Base-by-base conservation (phyloP, 2,113 vertebrate species). In the Crotalus tigris region DNA sequence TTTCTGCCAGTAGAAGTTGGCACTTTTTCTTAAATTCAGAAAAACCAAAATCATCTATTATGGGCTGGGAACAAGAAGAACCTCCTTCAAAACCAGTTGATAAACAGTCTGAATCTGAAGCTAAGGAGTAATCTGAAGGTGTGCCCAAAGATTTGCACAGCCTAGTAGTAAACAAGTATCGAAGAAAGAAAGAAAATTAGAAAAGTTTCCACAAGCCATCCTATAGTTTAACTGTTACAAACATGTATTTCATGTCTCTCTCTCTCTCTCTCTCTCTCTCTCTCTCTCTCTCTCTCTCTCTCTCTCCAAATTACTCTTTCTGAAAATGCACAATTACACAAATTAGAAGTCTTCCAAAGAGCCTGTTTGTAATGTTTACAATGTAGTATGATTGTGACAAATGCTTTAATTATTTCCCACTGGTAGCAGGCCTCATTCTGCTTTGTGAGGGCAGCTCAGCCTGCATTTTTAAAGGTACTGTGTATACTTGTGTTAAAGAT, bases 301-400 rank as follows among this genome's bases (percentile, higher is more conserved):
- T 69, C 12, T 88, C 10, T 81, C 44, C 39, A 91, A 85, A 53
- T 91, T 58, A 69, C 23, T 33, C 4, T 69, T 55, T 53, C 44
- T 59, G 92, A 94, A 93, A 95, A 94, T 58, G 9, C 91, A 51
- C 55, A 57, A 88, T 46, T 13, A 92, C 93, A 90, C 86, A n/a
- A 55, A 89, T 75, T 86, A 93, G 81, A 90, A 87, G 81, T 29
- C 54, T 90, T 86, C 57, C 23, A 93, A 93, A 92, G 10, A 33
- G 0, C 19, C 75, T 57, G 15, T 61, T 94, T 95, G 33, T 54
- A 64, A 94, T 91, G 2, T 17, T 91, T 93, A 85, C 2, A 93
- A 1, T 85, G 87, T 91, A 7, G 93, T 19, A 11, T 81, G 92
- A 85, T 93, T 92, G 1, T 94, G 92, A 92, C 21, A 95, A 89